Evolutionary conservation across 1,140 invertebrate species (phyloP).

Genomic region (Aphaenogaster floridana): DNA sequence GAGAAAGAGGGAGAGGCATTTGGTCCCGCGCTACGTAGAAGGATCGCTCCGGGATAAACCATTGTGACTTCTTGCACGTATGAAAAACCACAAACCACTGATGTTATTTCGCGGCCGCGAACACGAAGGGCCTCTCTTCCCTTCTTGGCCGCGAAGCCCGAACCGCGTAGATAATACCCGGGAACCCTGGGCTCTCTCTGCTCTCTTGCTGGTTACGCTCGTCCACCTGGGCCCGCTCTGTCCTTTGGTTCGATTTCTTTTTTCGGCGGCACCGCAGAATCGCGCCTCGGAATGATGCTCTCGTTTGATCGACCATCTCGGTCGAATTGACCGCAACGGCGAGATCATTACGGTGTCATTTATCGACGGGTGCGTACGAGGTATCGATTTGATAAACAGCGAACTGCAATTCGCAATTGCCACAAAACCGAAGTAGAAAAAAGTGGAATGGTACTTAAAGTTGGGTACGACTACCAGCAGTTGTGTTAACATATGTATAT

Average conservation of each 20-base stretch:
- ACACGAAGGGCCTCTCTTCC: constrained; percentile 70
- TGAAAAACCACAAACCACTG: constrained; percentile 80
- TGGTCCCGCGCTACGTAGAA: constrained; percentile 56
- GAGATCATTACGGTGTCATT: constrained; percentile 59
- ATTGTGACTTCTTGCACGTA: constrained; percentile 80
- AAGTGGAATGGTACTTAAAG: not conserved
- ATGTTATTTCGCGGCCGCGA: constrained; percentile 78
- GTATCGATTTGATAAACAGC: constrained; percentile 59
- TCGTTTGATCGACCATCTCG: constrained; percentile 70
- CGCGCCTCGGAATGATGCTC: constrained; percentile 37
- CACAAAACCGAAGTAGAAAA: not conserved
- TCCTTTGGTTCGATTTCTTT: constrained; percentile 20
- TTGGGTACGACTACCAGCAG: not conserved
- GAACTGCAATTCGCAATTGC: constrained; percentile 31
- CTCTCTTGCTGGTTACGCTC: constrained; percentile 45
- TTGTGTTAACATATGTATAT: not conserved
- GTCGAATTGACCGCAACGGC: constrained; percentile 31
- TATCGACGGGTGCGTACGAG: not conserved
- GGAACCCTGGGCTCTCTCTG: not conserved
- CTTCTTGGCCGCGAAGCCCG: constrained; percentile 54
- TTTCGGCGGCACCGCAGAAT: constrained; percentile 55
- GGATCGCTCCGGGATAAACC: constrained; percentile 70
- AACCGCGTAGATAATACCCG: constrained; percentile 68
- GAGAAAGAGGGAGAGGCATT: constrained; percentile 56
- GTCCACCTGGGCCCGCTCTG: constrained; percentile 13